These are phyloP conservation scores for Aptenodytes patagonicus DNA, from an alignment of 2,113 vertebrate species.

Conservation along the genomic window DNA sequence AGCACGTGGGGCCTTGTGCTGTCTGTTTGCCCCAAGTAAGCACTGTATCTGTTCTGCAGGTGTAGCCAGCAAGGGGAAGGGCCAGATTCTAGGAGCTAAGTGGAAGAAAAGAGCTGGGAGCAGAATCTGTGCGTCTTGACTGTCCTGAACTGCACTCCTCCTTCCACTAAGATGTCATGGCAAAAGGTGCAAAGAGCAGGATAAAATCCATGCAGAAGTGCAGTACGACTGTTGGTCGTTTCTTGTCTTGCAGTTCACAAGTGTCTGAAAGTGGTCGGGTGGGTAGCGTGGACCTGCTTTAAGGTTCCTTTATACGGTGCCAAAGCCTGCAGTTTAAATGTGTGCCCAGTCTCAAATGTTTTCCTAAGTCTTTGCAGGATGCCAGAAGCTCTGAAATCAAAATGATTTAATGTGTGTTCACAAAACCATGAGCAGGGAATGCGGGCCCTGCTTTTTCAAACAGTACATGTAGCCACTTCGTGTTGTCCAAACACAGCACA, in stretches of 20 bases:
- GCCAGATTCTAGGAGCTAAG: background rate
- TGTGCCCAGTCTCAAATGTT: background rate
- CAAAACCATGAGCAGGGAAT: background rate
- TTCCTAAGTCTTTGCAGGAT: background rate
- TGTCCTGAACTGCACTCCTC: background rate
- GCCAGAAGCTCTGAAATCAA: background rate
- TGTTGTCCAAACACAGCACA: background rate
- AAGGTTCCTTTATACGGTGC: background rate
- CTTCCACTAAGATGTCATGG: rapidly evolving
- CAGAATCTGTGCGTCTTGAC: background rate
- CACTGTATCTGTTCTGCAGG: background rate
- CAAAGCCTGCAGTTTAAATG: background rate
- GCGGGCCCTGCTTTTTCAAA: background rate
- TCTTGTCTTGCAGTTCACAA: background rate
- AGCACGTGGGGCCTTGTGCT: background rate
- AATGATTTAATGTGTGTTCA: background rate
- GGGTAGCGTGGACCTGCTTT: background rate
- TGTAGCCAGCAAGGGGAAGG: background rate
- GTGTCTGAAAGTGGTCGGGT: background rate
- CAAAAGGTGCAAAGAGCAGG: background rate
- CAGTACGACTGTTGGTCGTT: rapidly evolving
- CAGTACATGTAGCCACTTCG: rapidly evolving
- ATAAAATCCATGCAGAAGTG: background rate
- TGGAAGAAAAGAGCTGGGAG: background rate
- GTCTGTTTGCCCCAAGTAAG: background rate